phyloP scores from a whole-genome alignment of 2,113 vertebrate genomes.

The Sander vitreus region DNA sequence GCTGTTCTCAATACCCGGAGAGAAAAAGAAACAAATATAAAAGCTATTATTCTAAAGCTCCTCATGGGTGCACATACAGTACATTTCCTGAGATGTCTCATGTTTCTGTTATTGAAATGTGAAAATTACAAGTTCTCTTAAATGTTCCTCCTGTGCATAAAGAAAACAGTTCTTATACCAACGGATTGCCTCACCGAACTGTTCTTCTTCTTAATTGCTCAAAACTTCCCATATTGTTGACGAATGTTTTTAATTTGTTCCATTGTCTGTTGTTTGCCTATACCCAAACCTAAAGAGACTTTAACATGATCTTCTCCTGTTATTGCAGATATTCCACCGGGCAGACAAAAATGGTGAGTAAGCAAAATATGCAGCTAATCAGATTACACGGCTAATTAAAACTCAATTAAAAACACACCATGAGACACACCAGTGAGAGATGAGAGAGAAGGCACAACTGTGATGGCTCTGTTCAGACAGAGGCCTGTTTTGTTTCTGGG shows the following conservation, averaged over 20 bases:
- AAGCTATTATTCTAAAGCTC: slow-evolving; percentile 30
- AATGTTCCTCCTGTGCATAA: slow-evolving; percentile 8
- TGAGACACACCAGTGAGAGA: not conserved
- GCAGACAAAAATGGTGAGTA: slow-evolving; percentile 87
- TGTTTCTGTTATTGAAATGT: slow-evolving; percentile 40
- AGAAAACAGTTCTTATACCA: not conserved
- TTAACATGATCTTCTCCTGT: slow-evolving; percentile 48
- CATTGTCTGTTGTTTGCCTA: not conserved
- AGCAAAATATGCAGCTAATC: slow-evolving; percentile 41
- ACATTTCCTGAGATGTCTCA: slow-evolving; percentile 56
- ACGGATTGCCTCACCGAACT: slow-evolving; percentile 1
- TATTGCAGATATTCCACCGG: slow-evolving; percentile 83
- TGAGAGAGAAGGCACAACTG: not conserved
- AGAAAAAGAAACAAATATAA: not conserved
- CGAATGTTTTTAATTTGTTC: not conserved
- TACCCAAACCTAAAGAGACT: not conserved
- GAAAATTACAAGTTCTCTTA: slow-evolving; percentile 28
- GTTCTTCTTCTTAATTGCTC: not conserved
- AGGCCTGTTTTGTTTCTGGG: not conserved
- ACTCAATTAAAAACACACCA: slow-evolving; percentile 23
- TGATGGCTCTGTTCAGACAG: slow-evolving; percentile 28
- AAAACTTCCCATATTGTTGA: not conserved
- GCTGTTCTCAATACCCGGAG: not conserved
- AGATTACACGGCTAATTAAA: slow-evolving; percentile 21
- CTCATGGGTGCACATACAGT: slow-evolving; percentile 3